phyloP scores from a whole-genome alignment of 2,797 vertebrate species.

The Trachurus trachurus region DNA sequence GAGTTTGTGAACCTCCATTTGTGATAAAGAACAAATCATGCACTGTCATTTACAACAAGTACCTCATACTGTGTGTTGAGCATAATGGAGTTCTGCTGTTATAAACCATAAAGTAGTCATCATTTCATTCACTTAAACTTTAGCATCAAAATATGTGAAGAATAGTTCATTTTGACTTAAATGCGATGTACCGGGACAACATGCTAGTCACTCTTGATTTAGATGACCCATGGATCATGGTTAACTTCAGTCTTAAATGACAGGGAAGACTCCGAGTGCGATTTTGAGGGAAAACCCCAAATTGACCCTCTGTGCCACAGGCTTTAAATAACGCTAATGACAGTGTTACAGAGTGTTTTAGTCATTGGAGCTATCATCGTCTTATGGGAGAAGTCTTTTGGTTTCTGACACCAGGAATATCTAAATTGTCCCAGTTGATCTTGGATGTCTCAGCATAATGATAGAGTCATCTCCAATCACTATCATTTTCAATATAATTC shows the following conservation, averaged over 20 bases:
- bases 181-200: background rate
- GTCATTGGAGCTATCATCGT: background rate
- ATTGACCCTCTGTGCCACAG: slow-evolving; percentile 1
- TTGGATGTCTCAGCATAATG: slow-evolving; percentile 57
- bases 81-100: background rate
- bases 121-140: no score
- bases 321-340: slow-evolving; percentile 24
- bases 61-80: background rate
- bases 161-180: background rate
- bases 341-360: background rate
- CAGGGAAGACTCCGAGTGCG: background rate
- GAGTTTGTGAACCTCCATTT: background rate
- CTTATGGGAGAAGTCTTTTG: slow-evolving; percentile 11
- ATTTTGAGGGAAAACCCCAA: slow-evolving; percentile 1
- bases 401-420: slow-evolving; percentile 8
- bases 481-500: slow-evolving; percentile 69
- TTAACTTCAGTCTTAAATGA: slow-evolving; percentile 14
- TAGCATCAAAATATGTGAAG: background rate
- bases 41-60: no score
- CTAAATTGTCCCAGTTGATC: background rate
- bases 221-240: background rate
- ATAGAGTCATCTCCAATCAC: slow-evolving; percentile 66
- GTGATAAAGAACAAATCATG: background rate
- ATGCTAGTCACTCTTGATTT: background rate
- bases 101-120: no score